Conservation (phyloP, 2,797 vertebrate genomes). For the Sarcophilus harrisii region DNA sequence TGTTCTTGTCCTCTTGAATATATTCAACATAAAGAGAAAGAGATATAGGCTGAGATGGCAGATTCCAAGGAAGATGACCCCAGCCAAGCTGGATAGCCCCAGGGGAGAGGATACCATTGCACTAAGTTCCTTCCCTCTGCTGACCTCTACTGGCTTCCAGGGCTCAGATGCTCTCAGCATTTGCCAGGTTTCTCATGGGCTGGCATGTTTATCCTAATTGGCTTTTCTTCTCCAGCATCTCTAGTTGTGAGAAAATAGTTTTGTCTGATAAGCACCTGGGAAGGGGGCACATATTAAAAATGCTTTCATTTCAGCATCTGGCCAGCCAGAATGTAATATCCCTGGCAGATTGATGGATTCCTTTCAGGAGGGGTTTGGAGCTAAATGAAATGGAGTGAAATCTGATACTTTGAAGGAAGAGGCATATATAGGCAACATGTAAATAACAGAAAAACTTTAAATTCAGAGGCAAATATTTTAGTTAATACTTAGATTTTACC, state of each 20-base stretch:
- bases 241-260: conserved; percentile 7
- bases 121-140: not conserved
- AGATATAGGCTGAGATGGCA: too few relatives aligned
- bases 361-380: not conserved
- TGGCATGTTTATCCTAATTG: not conserved
- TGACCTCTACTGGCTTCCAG: conserved; percentile 63
- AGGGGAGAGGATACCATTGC: not conserved
- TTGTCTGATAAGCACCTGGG: not conserved
- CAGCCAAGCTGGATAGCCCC: too few relatives aligned
- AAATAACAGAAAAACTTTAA: not conserved
- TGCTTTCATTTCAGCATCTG: not conserved
- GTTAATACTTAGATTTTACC: not conserved
- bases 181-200: fast-evolving
- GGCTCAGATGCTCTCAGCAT: conserved; percentile 6
- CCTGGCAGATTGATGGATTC: not conserved
- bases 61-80: not conserved
- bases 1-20: not conserved
- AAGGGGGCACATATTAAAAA: not conserved
- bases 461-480: not conserved
- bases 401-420: conserved; percentile 7
- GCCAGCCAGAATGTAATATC: too few relatives aligned
- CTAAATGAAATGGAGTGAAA: conserved; percentile 31
- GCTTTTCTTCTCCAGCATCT: not conserved
- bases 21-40: not conserved
- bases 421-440: not conserved